Conservation (phyloP, 2,113 vertebrate genomes). For the Tapirus terrestris region DNA sequence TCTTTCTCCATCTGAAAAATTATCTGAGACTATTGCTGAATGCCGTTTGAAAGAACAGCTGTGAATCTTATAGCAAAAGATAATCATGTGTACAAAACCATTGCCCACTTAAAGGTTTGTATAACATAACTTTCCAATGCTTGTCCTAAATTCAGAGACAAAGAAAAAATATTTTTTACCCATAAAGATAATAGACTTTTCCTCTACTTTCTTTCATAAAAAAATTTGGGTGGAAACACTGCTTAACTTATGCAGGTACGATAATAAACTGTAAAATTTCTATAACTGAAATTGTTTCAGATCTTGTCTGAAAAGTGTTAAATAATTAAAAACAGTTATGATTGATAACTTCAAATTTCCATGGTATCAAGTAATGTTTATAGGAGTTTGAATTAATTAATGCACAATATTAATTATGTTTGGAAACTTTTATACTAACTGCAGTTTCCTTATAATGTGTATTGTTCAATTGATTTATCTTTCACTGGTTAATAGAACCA, state of each 20-base stretch:
- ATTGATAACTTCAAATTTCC: not conserved
- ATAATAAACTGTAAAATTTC: not conserved
- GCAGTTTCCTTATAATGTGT: not conserved
- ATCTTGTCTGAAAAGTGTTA: not conserved
- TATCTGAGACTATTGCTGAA: not conserved
- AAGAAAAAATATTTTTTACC: not conserved
- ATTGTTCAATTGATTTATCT: not conserved
- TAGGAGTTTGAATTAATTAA: not conserved
- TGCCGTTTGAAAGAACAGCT: constrained; percentile 70
- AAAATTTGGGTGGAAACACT: not conserved
- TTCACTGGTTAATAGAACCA: not conserved
- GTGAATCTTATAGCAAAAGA: constrained; percentile 57
- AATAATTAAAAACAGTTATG: not conserved
- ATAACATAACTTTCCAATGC: constrained; percentile 68
- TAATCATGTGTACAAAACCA: constrained; percentile 53
- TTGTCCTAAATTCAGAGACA: not conserved
- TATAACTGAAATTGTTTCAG: not conserved
- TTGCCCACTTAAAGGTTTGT: constrained; percentile 65
- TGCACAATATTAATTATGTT: not conserved
- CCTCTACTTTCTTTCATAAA: not conserved
- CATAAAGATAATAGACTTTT: not conserved
- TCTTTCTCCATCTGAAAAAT: constrained; percentile 12
- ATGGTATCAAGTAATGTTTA: not conserved
- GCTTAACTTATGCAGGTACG: not conserved
- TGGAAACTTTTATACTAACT: not conserved